A percentile compares a stretch with the other conserved stretches of the same genome.
phyloP scores from a whole-genome alignment of 2,113 vertebrate genomes.

The Paradisaea rubra region DNA sequence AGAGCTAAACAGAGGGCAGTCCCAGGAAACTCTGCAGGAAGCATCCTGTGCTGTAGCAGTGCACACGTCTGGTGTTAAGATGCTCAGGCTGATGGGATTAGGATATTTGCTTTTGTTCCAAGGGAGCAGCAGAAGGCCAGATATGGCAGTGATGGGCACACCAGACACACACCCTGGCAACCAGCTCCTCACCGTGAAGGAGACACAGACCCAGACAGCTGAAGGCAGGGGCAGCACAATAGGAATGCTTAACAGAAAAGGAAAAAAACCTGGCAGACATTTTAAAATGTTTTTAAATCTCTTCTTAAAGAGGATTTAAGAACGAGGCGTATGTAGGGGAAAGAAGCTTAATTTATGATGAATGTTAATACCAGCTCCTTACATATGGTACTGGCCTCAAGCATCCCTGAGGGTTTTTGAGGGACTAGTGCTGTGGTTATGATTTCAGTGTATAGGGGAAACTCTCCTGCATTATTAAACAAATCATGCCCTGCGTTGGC shows the following conservation, averaged over 20 bases:
- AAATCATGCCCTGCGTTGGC: not conserved
- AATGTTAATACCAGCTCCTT: constrained; percentile 33
- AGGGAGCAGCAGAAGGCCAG: not conserved
- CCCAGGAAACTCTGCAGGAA: not conserved
- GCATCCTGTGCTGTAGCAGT: not conserved
- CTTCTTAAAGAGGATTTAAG: constrained; percentile 30
- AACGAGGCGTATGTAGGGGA: not conserved
- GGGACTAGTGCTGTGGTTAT: not conserved
- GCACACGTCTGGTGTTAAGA: not conserved
- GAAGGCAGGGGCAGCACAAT: not conserved
- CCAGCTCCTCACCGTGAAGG: not conserved
- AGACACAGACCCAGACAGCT: not conserved
- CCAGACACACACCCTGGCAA: not conserved
- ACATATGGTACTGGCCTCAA: not conserved
- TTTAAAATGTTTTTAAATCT: constrained; percentile 13
- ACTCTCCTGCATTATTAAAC: constrained; percentile 22
- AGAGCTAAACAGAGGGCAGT: not conserved
- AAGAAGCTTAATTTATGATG: constrained; percentile 50
- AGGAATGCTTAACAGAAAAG: not conserved
- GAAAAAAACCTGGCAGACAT: not conserved
- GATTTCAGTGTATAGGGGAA: not conserved
- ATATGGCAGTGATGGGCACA: not conserved
- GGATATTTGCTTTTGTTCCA: not conserved
- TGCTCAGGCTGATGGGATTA: not conserved
- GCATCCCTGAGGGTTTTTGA: constrained; percentile 6